Conservation (phyloP, 2,113 vertebrate genomes). For the Phycodurus eques region DNA sequence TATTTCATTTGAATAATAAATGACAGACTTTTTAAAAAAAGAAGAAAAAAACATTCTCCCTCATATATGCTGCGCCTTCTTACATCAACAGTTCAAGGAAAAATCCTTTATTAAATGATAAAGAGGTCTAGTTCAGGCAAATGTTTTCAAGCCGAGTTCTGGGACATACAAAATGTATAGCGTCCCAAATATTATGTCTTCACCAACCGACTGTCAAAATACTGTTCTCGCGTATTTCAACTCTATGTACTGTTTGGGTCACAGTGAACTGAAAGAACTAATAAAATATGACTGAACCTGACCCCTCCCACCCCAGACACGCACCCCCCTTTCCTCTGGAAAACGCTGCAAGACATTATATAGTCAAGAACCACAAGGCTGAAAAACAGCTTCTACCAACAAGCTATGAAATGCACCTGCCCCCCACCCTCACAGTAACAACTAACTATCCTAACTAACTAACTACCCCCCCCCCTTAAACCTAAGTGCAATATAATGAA, state of each 20-base stretch:
- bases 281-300: background rate
- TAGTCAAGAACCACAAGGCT: no score
- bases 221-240: background rate
- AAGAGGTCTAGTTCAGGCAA: background rate
- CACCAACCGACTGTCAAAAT: background rate
- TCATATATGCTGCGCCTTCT: slow-evolving; percentile 44
- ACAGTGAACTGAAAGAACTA: background rate
- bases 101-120: slow-evolving; percentile 17
- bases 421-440: no score
- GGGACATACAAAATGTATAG: background rate
- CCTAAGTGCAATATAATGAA: background rate
- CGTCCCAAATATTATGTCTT: background rate
- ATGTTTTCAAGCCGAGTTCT: background rate
- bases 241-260: background rate
- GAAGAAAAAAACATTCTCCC: background rate
- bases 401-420: no score
- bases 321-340: no score
- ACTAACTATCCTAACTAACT: no score
- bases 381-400: no score
- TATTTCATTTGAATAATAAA: slow-evolving; percentile 87
- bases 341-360: no score
- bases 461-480: no score
- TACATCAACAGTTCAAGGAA: slow-evolving; percentile 44
- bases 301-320: no score
- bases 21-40: slow-evolving; percentile 60